phyloP scores from a whole-genome alignment of 2,888 invertebrate genomes.

The Tillus elongatus region DNA sequence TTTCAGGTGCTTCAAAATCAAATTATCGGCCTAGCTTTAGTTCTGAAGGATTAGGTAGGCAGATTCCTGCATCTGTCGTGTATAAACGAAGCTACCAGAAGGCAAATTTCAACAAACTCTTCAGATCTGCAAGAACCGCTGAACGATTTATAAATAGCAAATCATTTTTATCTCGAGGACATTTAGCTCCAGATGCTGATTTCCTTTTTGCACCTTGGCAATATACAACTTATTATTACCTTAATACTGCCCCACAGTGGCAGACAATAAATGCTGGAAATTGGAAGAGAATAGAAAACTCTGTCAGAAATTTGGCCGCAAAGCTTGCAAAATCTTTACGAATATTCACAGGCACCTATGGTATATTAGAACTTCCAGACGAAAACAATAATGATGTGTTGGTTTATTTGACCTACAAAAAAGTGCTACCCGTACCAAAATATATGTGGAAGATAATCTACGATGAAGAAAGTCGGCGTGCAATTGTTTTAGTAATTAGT shows the following conservation, averaged over 20 bases:
- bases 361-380: constrained; percentile 38
- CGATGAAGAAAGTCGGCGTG: constrained; percentile 34
- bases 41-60: constrained; percentile 30
- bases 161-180: constrained; percentile 42
- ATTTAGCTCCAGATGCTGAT: constrained; percentile 47
- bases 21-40: constrained; percentile 34
- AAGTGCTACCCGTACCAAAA: constrained; percentile 41
- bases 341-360: constrained; percentile 43
- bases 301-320: constrained; percentile 37
- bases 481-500: constrained; percentile 44
- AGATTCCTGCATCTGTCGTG: constrained; percentile 24
- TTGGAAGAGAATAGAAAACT: constrained; percentile 44
- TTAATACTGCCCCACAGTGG: constrained; percentile 47
- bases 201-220: constrained; percentile 43
- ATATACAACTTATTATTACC: constrained; percentile 45
- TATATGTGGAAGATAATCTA: constrained; percentile 44
- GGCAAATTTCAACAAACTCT: constrained; percentile 31
- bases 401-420: constrained; percentile 37
- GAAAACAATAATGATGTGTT: constrained; percentile 27
- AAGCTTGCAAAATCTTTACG: constrained; percentile 33
- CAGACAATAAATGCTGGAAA: constrained; percentile 45
- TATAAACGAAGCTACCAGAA: constrained; percentile 35
- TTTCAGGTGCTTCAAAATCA: constrained; percentile 29
- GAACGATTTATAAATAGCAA: constrained; percentile 32
- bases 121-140: constrained; percentile 30